phyloP scores from a whole-genome alignment of 92 coral and sea anemone species.

The Siderastrea radians region DNA sequence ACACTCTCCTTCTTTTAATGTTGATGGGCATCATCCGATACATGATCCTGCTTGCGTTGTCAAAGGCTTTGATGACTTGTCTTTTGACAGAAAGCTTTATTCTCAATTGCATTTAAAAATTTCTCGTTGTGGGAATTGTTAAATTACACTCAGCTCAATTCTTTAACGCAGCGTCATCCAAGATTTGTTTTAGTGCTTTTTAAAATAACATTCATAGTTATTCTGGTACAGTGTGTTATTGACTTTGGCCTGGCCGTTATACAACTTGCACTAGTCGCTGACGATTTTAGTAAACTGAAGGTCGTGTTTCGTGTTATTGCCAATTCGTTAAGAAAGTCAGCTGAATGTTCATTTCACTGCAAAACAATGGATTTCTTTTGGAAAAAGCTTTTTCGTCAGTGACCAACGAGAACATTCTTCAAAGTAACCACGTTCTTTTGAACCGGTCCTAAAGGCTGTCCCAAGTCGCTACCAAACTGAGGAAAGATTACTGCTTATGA shows the following conservation, averaged over 20 bases:
- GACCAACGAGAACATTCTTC: background rate
- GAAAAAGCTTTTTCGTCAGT: background rate
- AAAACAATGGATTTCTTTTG: slow-evolving; percentile 12
- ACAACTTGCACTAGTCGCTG: background rate
- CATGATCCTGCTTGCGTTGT: background rate
- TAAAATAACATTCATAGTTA: slow-evolving; percentile 1
- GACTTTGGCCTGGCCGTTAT: slow-evolving; percentile 7
- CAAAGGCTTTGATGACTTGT: background rate
- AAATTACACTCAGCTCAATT: background rate
- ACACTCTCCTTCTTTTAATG: background rate
- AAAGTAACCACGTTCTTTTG: background rate
- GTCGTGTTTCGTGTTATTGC: background rate
- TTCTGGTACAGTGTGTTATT: background rate
- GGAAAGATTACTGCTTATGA: no score
- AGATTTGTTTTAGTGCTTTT: background rate
- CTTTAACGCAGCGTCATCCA: background rate
- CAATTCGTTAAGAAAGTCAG: slow-evolving; percentile 7
- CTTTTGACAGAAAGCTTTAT: background rate
- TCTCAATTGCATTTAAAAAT: background rate
- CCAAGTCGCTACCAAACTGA: no score
- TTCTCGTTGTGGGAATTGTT: background rate
- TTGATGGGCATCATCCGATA: background rate
- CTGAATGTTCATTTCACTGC: slow-evolving; percentile 21
- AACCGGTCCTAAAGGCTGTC: background rate
- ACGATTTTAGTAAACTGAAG: background rate